Evolutionary conservation across 2,797 vertebrate genomes (phyloP), one percentile per base, ranked within the genome.

Genomic region (Crenuchus spilurus): DNA sequence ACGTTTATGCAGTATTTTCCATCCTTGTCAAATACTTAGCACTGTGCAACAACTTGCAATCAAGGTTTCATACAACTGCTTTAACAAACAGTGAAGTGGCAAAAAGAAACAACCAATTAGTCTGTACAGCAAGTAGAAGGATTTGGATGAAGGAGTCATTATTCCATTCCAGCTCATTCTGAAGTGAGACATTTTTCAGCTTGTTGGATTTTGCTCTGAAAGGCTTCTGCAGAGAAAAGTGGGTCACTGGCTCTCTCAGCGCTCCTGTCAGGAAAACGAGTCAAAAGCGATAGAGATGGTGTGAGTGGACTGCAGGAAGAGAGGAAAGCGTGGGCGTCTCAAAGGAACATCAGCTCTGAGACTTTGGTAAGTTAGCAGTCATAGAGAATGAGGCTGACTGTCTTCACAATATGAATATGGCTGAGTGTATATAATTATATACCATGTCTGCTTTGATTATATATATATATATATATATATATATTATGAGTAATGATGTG

Each of bases 201-300:
- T n/a, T 33, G 62, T 11, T 61, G n/a, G 16, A n/a, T 44, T 68
- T 16, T 26, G 62, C 61, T 66, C 62, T 46, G 51, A 52, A 66
- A 66, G 31, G 52, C 26, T 72, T 28, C 54, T 31, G 52, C 41
- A 49, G 28, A 74, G 62, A 55, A 74, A 78, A 49, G 51, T 74
- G 71, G 76, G 66, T 77, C 75, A 67, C 14, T 18, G 37, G 18
- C 63, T 73, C 70, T 73, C 49, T 22, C 54, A 68, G 46, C 28
- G 52, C 20, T 71, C 51, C 41, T 54, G 49, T 65, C 75, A 68
- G 62, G 55, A 77, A 46, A 72, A 57, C 44, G 22, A 60, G 35
- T 72, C 8, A 24, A 65, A 49, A 52, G 46, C 37, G 41, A 39
- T 5, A 49, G 58, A 20, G 58, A 16, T 6, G 33, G 41, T 52